A percentile compares a stretch with the other conserved stretches of the same genome.
Conservation (phyloP, 2,888 invertebrate species). For the Caenorhabditis sinica region DNA sequence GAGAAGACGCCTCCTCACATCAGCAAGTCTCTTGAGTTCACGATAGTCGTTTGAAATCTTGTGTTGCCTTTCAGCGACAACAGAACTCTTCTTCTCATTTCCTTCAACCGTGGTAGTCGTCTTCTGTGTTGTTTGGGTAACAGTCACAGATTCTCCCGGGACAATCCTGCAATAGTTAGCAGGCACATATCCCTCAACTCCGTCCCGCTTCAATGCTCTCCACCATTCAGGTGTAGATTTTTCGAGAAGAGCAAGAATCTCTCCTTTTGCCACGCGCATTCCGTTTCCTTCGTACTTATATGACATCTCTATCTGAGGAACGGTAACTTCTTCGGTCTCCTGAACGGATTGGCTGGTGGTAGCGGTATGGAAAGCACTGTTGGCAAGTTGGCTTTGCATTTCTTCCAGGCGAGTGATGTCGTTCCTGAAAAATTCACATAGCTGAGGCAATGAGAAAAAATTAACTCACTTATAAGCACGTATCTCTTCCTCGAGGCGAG, state of each 20-base stretch:
- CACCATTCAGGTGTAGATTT: constrained; percentile 94
- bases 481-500: constrained; percentile 81
- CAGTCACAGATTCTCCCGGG: constrained; percentile 75
- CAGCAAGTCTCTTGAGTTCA: constrained; percentile 89
- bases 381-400: constrained; percentile 83
- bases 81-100: constrained; percentile 66
- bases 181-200: constrained; percentile 96
- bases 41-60: constrained; percentile 76
- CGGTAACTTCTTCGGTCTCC: constrained; percentile 78
- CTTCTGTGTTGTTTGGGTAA: constrained; percentile 69
- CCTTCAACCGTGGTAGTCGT: constrained; percentile 66
- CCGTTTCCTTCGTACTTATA: constrained; percentile 86
- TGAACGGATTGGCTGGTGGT: constrained; percentile 64
- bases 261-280: constrained; percentile 94
- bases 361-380: constrained; percentile 80
- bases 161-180: constrained; percentile 88
- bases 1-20: constrained; percentile 88
- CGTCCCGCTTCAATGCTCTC: constrained; percentile 91
- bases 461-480: constrained; percentile 77
- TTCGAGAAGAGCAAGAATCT: constrained; percentile 93
- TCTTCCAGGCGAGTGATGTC: constrained; percentile 83
- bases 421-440: constrained; percentile 47
- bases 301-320: constrained; percentile 77
- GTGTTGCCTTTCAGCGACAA: constrained; percentile 79
- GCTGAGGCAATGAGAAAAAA: neutral